A percentile compares a stretch with the other conserved stretches of the same genome.
Evolutionary conservation across 2,113 vertebrate species (phyloP).

Genomic region (Fulica atra): DNA sequence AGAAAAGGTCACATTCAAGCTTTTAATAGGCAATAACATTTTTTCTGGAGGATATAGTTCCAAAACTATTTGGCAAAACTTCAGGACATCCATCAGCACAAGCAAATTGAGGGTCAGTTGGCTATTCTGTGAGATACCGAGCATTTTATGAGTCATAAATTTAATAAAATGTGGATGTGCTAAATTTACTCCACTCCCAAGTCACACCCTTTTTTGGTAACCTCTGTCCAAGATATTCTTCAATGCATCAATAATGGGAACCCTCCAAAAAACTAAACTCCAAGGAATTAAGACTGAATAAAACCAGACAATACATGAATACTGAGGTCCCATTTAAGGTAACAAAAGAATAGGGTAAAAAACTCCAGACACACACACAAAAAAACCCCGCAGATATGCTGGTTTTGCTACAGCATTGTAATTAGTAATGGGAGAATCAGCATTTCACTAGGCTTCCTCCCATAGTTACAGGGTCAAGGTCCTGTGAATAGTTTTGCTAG

Average conservation of each 20-base stretch:
- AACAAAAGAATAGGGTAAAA: slow-evolving; percentile 26
- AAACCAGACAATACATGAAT: slow-evolving; percentile 59
- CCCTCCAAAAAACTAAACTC: slow-evolving; percentile 51
- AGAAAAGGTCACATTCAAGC: slow-evolving; percentile 49
- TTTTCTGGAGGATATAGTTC: slow-evolving; percentile 60
- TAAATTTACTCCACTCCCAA: slow-evolving; percentile 62
- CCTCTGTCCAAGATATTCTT: slow-evolving; percentile 45
- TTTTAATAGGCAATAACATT: slow-evolving; percentile 59
- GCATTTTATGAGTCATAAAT: slow-evolving; percentile 67
- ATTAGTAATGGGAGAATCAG: background rate
- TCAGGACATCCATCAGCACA: slow-evolving; percentile 57
- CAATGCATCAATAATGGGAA: slow-evolving; percentile 55
- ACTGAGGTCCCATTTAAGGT: slow-evolving; percentile 57
- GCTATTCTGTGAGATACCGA: slow-evolving; percentile 65
- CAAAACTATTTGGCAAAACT: slow-evolving; percentile 69
- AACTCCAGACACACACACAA: background rate
- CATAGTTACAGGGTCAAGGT: background rate
- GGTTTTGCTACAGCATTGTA: background rate
- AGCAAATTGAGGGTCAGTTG: slow-evolving; percentile 64
- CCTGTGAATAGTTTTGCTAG: background rate
- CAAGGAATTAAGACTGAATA: slow-evolving; percentile 57
- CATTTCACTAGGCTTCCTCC: background rate
- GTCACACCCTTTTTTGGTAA: slow-evolving; percentile 74
- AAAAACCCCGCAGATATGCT: background rate
- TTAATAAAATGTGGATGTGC: slow-evolving; percentile 63